A percentile compares a stretch with the other conserved stretches of the same genome.
Conservation (phyloP, 2,113 vertebrate species). For the Cololabis saira region DNA sequence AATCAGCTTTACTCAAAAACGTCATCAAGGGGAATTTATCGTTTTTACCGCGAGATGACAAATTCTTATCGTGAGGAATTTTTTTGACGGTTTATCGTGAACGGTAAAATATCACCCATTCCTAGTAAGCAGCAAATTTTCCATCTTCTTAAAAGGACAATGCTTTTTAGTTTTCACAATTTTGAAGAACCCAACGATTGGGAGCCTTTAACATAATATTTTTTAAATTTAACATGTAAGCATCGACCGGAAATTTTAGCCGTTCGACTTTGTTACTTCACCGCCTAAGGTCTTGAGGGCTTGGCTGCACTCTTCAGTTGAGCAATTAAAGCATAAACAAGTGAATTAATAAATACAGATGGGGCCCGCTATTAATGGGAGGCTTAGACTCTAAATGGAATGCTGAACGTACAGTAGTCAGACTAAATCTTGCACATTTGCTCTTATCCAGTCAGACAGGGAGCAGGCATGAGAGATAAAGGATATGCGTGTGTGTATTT, state of each 20-base stretch:
- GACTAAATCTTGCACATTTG: conserved; percentile 20
- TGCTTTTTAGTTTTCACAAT: not conserved
- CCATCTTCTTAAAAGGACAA: conserved; percentile 7
- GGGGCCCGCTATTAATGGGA: conserved; percentile 39
- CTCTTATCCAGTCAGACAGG: conserved; percentile 20
- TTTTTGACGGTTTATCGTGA: no score
- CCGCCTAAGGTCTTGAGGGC: conserved; percentile 35
- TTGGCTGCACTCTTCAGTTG: conserved; percentile 52
- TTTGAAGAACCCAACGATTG: conserved; percentile 15
- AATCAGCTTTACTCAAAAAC: no score
- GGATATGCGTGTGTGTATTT: conserved; percentile 1
- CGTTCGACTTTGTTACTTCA: conserved; percentile 36
- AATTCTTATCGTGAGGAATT: no score
- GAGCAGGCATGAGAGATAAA: conserved; percentile 10
- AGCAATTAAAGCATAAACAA: conserved; percentile 76
- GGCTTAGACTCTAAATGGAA: conserved; percentile 46
- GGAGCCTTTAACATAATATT: conserved; percentile 18
- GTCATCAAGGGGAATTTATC: no score
- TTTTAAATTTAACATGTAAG: conserved; percentile 28
- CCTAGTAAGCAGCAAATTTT: conserved; percentile 8
- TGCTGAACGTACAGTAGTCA: conserved; percentile 50
- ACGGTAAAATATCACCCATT: no score
- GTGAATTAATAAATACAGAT: conserved; percentile 77
- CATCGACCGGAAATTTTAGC: conserved; percentile 18
- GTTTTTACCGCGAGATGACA: no score